These are phyloP conservation scores for Oncorhynchus nerka DNA, from an alignment of 2,113 vertebrate species.

Conservation along the genomic window DNA sequence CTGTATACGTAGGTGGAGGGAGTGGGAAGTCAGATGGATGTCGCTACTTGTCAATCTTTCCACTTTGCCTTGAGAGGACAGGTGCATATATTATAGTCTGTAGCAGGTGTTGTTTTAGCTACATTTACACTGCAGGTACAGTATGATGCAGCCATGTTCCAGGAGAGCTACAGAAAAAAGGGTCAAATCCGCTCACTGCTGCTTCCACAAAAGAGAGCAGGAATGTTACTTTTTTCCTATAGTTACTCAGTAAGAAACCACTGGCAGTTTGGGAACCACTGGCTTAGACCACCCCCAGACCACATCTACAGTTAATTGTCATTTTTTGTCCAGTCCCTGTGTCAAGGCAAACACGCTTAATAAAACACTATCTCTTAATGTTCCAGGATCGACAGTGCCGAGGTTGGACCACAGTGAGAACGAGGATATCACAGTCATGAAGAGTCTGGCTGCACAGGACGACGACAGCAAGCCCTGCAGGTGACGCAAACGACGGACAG, in stretches of 20 bases:
- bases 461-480: constrained; percentile 83
- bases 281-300: no score
- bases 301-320: no score
- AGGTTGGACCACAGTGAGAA: constrained; percentile 98
- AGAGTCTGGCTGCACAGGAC: constrained; percentile 75
- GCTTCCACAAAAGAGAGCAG: no score
- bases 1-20: background rate
- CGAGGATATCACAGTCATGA: constrained; percentile 86
- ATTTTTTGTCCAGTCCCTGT: no score
- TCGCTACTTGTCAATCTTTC: background rate
- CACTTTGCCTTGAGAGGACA: background rate
- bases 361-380: background rate
- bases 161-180: no score
- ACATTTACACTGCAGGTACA: no score
- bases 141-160: no score
- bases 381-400: constrained; percentile 83
- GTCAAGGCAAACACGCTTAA: background rate
- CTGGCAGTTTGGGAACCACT: no score
- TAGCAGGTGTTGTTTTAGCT: no score
- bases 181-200: no score
- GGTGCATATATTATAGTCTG: background rate
- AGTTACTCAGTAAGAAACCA: no score
- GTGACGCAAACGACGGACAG: constrained; percentile 81
- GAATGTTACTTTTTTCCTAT: no score
- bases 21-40: background rate